Evolutionary conservation across 2,797 vertebrate genomes (phyloP).

Genomic region (Spinus olivaceus): DNA sequence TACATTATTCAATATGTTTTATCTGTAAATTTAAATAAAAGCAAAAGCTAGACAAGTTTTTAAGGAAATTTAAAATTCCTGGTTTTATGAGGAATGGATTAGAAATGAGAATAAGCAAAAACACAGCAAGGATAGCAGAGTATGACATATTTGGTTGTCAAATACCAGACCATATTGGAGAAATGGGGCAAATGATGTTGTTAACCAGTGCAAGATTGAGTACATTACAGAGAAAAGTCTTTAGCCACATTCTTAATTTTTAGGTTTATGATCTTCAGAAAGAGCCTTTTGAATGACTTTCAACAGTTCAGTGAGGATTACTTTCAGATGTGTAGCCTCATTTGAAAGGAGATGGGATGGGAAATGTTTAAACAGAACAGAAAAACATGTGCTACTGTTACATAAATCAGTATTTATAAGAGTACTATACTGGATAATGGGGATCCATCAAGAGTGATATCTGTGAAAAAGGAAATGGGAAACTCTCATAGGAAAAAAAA

Average conservation of each 20-base stretch:
- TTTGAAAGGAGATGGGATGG: not conserved
- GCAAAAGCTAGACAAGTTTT: not conserved
- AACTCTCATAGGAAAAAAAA: not conserved
- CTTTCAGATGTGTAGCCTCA: not conserved
- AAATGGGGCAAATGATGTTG: not conserved
- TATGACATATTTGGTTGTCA: not conserved
- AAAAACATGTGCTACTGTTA: not conserved
- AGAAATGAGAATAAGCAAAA: not conserved
- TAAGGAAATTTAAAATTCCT: not conserved
- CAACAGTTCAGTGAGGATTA: not conserved
- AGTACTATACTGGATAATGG: not conserved
- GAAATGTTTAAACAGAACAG: not conserved
- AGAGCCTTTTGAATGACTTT: not conserved
- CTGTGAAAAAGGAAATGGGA: not conserved
- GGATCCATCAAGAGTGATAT: not conserved
- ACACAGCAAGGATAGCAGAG: not conserved
- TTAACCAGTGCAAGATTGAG: not conserved
- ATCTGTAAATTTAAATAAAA: not conserved
- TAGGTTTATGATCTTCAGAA: not conserved
- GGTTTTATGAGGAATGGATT: not conserved
- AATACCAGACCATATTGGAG: not conserved
- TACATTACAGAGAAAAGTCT: not conserved
- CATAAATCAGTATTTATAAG: not conserved
- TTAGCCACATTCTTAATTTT: not conserved
- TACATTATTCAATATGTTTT: not conserved